Evolutionary conservation across 2,113 vertebrate genomes (phyloP), one percentile per base, ranked within the genome.

Genomic region (Mormoops blainvillei): DNA sequence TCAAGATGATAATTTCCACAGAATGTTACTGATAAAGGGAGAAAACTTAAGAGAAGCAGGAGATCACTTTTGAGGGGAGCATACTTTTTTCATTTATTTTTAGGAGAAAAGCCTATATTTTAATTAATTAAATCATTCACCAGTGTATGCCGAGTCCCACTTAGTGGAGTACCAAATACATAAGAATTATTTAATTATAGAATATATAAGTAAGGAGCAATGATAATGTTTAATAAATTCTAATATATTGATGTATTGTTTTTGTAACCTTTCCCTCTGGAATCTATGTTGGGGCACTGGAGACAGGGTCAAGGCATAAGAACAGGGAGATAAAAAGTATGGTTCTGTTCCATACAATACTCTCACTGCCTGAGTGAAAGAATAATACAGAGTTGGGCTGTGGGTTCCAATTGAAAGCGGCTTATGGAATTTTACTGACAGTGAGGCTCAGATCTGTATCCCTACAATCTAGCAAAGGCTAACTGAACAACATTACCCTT

Each of bases 111-210:
- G 7, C 71, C 83, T 67, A 48, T 89, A 93, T 78, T 86, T 56
- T 41, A 96, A 89, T 80, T 89, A 94, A 84, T 48, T 58, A 91
- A 88, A 81, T 73, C 61, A 88, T 58, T 93, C 36, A 61, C 71
- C 7, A 58, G 20, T 58, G 19, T 28, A 43, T 45, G 63, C 61
- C n/a, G n/a, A 94, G 16, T 71, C 76, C 8, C 38, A 80, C 19
- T 90, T n/a, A 52, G 45, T 22, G 1, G 24, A 87, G 33, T 13
- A 65, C 1, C 54, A 95, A 87, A 71, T 43, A 89, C 26, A 52
- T 56, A 93, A 76, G 52, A 78, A 81, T n/a, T 77, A 43, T 45
- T 80, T 48, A 52, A 38, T 81, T 94, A 73, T 0, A 88, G 65
- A 73, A 81, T 41, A 81, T 41, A 36, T 76, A 94, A 83, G 56